Evolutionary conservation across 2,797 vertebrate species (phyloP).

Genomic region (Delichon dasypus): DNA sequence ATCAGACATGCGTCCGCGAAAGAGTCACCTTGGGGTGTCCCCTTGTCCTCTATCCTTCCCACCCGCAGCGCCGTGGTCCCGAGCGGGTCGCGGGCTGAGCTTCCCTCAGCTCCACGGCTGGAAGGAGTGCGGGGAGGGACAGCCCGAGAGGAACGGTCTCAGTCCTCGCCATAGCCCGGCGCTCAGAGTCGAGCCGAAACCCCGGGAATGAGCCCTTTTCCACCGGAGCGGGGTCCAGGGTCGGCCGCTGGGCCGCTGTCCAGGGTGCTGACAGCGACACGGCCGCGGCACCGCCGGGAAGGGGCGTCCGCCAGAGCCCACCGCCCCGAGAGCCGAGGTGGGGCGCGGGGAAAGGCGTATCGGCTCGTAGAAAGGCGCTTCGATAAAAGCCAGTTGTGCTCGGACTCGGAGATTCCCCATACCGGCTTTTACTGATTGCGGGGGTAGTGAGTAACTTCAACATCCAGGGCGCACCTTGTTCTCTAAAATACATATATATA

Average conservation of each 20-base stretch:
- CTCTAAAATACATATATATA: not conserved
- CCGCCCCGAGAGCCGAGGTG: not conserved
- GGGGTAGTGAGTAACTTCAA: not conserved
- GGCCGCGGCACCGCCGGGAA: too few relatives aligned
- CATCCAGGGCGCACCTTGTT: not conserved
- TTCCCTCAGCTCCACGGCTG: not conserved
- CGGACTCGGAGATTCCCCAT: not conserved
- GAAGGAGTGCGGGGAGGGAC: not conserved
- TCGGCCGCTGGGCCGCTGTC: not conserved
- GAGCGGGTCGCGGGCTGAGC: not conserved
- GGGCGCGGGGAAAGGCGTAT: not conserved
- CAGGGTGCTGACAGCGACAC: conserved; percentile 28
- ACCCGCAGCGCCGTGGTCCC: not conserved
- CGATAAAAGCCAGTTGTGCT: not conserved
- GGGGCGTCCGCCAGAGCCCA: not conserved
- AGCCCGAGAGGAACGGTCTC: too few relatives aligned
- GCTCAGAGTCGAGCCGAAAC: not conserved
- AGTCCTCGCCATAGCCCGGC: not conserved
- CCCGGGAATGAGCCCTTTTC: rapidly evolving
- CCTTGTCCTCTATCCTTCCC: not conserved
- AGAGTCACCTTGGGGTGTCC: not conserved
- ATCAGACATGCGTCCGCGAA: not conserved
- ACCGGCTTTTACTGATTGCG: not conserved
- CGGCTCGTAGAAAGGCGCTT: not conserved
- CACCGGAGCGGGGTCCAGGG: not conserved